Evolutionary conservation across 2,797 vertebrate genomes (phyloP).

Genomic region (Anguilla obscura): DNA sequence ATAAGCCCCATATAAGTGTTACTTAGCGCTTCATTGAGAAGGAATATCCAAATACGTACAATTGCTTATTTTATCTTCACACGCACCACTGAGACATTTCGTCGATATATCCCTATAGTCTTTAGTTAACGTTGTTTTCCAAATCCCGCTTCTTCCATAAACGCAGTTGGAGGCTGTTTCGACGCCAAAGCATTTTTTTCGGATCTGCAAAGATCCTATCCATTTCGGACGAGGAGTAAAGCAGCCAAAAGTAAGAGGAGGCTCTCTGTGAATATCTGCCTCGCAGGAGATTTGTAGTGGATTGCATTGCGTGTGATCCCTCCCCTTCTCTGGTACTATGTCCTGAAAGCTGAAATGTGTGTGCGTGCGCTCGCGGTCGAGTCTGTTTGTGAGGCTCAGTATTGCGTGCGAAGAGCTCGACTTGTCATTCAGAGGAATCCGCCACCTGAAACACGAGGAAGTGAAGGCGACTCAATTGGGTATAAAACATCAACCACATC

Average conservation of each 20-base stretch:
- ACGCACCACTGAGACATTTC: slow-evolving; percentile 12
- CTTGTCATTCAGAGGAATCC: slow-evolving; percentile 83
- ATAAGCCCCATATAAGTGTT: not conserved
- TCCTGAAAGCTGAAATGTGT: slow-evolving; percentile 37
- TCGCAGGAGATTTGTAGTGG: slow-evolving; percentile 36
- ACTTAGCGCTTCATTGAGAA: slow-evolving; percentile 9
- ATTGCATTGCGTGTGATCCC: slow-evolving; percentile 63
- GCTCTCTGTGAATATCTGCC: slow-evolving; percentile 21
- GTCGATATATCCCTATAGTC: slow-evolving; percentile 15
- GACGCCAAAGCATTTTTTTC: not conserved
- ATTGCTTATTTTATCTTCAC: slow-evolving; percentile 24
- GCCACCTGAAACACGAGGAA: slow-evolving; percentile 84
- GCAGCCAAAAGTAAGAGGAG: slow-evolving; percentile 8
- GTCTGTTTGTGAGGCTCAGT: slow-evolving; percentile 71
- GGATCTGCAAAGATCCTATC: slow-evolving; percentile 35
- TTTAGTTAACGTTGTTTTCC: not conserved
- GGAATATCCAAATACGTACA: not conserved
- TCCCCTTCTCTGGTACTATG: slow-evolving; percentile 50
- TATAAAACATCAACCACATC: slow-evolving; percentile 81
- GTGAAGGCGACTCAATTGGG: slow-evolving; percentile 75
- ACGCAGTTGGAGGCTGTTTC: not conserved
- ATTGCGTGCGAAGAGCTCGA: slow-evolving; percentile 83
- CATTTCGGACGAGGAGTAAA: slow-evolving; percentile 26
- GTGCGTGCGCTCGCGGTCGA: slow-evolving; percentile 40
- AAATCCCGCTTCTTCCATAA: slow-evolving; percentile 21